These are phyloP conservation scores for Carassius auratus DNA, from an alignment of 2,113 vertebrate species.

Conservation along the genomic window DNA sequence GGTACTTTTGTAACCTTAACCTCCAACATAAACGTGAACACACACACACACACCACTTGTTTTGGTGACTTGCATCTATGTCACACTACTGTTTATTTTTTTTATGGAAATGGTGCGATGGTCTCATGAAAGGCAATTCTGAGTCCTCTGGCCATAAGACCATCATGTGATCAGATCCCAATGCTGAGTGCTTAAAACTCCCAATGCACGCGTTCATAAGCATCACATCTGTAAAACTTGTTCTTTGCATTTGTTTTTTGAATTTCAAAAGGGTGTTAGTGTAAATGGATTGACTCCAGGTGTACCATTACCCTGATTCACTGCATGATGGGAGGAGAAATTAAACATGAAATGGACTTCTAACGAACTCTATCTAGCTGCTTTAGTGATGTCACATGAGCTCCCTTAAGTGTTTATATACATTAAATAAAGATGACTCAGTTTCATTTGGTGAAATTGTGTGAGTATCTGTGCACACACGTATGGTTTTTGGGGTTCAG, in stretches of 20 bases:
- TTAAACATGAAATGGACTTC: not conserved
- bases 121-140: constrained; percentile 13
- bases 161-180: constrained; percentile 15
- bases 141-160: not conserved
- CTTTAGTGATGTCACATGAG: not conserved
- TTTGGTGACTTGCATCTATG: not conserved
- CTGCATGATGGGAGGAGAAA: not conserved
- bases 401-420: not conserved
- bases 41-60: constrained; percentile 13
- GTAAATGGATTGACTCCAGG: constrained; percentile 55
- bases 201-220: not conserved
- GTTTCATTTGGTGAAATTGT: not conserved
- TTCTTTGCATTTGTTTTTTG: constrained; percentile 63
- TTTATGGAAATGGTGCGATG: not conserved
- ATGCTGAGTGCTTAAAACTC: not conserved
- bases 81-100: constrained; percentile 26
- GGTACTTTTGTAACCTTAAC: too few species aligned
- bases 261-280: constrained; percentile 46
- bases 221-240: constrained; percentile 60
- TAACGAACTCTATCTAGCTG: not conserved
- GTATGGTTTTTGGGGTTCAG: not conserved
- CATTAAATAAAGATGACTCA: not conserved
- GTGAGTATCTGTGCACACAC: not conserved
- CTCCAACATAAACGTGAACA: not conserved
- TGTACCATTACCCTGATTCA: constrained; percentile 3